These are phyloP conservation scores for Sceloporus tristichus DNA, from an alignment of 2,113 vertebrate genomes.

Conservation along the genomic window DNA sequence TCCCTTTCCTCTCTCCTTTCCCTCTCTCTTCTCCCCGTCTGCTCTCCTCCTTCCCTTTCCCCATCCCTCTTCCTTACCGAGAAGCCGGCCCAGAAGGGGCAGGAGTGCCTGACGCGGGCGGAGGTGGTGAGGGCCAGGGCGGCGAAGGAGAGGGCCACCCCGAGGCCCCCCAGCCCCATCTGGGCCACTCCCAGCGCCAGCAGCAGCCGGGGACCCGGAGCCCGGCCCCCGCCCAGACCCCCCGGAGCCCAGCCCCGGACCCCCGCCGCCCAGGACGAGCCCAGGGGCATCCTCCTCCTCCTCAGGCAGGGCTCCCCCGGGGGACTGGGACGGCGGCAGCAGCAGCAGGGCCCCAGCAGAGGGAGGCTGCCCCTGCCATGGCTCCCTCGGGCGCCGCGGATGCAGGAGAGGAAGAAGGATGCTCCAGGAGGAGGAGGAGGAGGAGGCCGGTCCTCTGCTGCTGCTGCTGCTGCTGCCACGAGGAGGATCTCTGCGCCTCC, in stretches of 20 bases:
- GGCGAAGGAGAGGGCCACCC: slow-evolving; percentile 96
- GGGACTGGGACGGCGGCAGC: neutral
- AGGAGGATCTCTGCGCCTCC: neutral
- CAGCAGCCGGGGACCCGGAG: slow-evolving; percentile 90
- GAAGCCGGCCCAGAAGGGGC: slow-evolving; percentile 98
- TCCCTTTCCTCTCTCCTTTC: too few relatives aligned
- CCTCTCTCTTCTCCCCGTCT: too few relatives aligned
- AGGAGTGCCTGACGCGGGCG: slow-evolving; percentile 94
- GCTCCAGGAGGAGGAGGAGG: too few relatives aligned
- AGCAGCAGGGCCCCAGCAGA: neutral
- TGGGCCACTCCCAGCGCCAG: slow-evolving; percentile 93
- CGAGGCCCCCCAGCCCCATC: slow-evolving; percentile 95
- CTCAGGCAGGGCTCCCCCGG: slow-evolving; percentile 23
- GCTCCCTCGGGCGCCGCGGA: too few relatives aligned
- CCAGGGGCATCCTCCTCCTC: neutral
- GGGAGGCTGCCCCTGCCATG: too few relatives aligned
- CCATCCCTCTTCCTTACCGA: slow-evolving; percentile 83
- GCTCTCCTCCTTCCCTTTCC: neutral
- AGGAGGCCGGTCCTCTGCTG: neutral
- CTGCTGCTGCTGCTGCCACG: neutral
- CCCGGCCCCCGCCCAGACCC: slow-evolving; percentile 73
- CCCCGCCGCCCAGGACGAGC: neutral
- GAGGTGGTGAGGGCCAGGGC: slow-evolving; percentile 96
- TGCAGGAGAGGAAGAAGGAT: too few relatives aligned
- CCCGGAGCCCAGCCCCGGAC: slow-evolving; percentile 79